Evolutionary conservation across 2,113 vertebrate species (phyloP).

Genomic region (Proterorhinus semilunaris): DNA sequence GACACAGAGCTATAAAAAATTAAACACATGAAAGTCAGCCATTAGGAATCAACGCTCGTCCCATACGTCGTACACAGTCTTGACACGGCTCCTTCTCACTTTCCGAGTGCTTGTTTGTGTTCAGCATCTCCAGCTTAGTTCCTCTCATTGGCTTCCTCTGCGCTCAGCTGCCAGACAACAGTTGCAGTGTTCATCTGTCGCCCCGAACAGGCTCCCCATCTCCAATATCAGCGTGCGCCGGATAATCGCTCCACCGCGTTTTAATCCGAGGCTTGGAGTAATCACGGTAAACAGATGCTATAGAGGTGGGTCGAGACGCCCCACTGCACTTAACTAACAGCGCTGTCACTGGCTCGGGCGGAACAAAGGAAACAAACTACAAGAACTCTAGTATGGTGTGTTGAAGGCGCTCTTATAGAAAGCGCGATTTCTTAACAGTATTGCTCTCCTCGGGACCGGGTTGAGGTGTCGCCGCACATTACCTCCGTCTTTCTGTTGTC

Average conservation of each 20-base stretch:
- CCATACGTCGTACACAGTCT: no score
- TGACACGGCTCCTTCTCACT: not conserved
- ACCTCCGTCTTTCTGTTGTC: constrained; percentile 38
- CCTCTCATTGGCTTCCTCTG: constrained; percentile 6
- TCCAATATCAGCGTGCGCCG: constrained; percentile 19
- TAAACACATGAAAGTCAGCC: no score
- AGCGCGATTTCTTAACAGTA: no score
- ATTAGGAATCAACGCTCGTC: no score
- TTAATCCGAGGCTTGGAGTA: constrained; percentile 3
- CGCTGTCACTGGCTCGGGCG: no score
- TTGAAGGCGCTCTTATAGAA: no score
- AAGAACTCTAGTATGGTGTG: no score
- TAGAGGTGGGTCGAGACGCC: no score
- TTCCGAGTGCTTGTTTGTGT: not conserved
- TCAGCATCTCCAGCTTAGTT: not conserved
- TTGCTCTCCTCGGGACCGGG: no score
- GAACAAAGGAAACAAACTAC: no score
- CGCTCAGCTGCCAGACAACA: constrained; percentile 48
- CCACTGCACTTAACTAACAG: no score
- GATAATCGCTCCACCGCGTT: constrained; percentile 20
- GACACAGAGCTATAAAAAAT: no score
- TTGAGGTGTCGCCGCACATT: constrained; percentile 17
- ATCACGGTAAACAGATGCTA: constrained; percentile 8
- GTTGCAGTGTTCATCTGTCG: constrained; percentile 42
- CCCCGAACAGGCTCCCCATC: constrained; percentile 25